A percentile compares a stretch with the other conserved stretches of the same genome.
These are phyloP conservation scores for Agelas oroides DNA, from an alignment of 37 sponge, comb jelly and placozoan species.

Conservation along the genomic window DNA sequence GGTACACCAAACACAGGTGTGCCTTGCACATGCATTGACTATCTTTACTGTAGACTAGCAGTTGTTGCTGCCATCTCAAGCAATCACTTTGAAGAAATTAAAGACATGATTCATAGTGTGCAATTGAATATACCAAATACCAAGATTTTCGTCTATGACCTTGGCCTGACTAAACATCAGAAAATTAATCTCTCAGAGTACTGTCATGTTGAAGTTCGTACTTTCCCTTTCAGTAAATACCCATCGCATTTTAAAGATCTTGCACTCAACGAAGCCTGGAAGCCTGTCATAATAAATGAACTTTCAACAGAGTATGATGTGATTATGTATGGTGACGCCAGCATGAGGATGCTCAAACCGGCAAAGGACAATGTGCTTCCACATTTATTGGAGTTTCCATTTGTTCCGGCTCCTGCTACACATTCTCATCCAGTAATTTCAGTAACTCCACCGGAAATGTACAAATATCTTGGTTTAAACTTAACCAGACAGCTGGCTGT, in stretches of 20 bases:
- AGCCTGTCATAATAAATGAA: slow-evolving; percentile 2
- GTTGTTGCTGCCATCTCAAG: slow-evolving; percentile 22
- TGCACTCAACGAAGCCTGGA: slow-evolving; percentile 14
- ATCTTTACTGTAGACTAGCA: slow-evolving; percentile 22
- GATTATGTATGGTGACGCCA: slow-evolving; percentile 40
- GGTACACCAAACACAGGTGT: no score
- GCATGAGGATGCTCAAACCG: slow-evolving; percentile 13
- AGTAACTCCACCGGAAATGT: no score
- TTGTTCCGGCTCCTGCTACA: neutral
- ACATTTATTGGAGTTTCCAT: slow-evolving; percentile 10
- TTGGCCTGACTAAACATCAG: slow-evolving; percentile 12
- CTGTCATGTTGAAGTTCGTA: slow-evolving; percentile 30
- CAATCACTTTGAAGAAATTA: slow-evolving; percentile 9
- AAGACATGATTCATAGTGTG: slow-evolving; percentile 22
- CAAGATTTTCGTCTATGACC: slow-evolving; percentile 18
- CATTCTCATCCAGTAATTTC: no score
- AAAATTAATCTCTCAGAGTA: neutral
- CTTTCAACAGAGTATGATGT: slow-evolving; percentile 25
- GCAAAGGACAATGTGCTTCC: neutral
- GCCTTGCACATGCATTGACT: slow-evolving; percentile 35
- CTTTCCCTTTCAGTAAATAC: slow-evolving; percentile 25
- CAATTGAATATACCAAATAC: slow-evolving; percentile 25
- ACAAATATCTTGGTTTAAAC: no score
- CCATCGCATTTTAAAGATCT: slow-evolving; percentile 23
- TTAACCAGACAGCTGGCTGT: no score